A percentile compares a stretch with the other conserved stretches of the same genome.
phyloP scores from a whole-genome alignment of 2,888 invertebrate species.

The Parnassius glacialis region DNA sequence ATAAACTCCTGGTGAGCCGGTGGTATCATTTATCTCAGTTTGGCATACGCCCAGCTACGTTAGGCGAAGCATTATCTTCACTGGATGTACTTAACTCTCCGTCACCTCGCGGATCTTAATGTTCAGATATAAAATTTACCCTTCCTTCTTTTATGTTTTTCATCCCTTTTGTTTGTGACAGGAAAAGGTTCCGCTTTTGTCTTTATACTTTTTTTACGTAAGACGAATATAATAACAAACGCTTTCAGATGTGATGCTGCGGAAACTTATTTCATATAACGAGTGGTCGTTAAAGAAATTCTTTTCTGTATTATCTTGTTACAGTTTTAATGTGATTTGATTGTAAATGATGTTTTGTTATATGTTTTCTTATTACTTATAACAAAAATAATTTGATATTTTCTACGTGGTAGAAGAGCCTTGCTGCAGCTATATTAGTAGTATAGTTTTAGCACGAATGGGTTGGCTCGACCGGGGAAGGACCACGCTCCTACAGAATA shows the following conservation, averaged over 20 bases:
- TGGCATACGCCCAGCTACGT: constrained; percentile 15
- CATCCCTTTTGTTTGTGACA: constrained; percentile 16
- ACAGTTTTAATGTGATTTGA: too few relatives aligned
- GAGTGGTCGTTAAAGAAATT: constrained; percentile 15
- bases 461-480: too few relatives aligned
- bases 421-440: too few relatives aligned
- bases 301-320: not conserved
- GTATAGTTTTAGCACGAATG: too few relatives aligned
- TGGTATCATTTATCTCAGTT: constrained; percentile 21
- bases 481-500: too few relatives aligned
- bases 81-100: constrained; percentile 4
- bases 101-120: constrained; percentile 18
- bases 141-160: constrained; percentile 6
- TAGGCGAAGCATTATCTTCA: constrained; percentile 14
- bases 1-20: not conserved
- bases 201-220: constrained; percentile 17
- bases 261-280: constrained; percentile 15
- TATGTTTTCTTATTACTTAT: too few relatives aligned
- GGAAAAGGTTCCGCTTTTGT: constrained; percentile 13
- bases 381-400: too few relatives aligned
- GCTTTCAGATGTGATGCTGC: not conserved
- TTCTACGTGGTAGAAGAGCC: too few relatives aligned
- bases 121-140: constrained; percentile 16
- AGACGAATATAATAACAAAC: constrained; percentile 22
- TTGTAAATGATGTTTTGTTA: too few relatives aligned